Conservation (phyloP, 2,797 vertebrate genomes). For the Siniperca obscura region DNA sequence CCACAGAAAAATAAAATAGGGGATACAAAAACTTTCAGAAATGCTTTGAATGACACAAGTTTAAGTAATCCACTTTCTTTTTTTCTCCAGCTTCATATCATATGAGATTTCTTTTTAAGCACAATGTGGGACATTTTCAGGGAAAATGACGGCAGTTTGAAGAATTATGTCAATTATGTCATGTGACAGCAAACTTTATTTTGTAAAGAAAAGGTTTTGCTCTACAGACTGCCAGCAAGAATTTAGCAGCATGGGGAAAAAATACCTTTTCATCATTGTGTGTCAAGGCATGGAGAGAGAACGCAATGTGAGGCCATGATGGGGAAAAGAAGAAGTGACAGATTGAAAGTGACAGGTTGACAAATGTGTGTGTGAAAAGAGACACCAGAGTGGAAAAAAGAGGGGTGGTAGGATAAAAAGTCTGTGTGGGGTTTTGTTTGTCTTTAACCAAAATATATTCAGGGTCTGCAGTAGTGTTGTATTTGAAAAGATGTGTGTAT, state of each 20-base stretch:
- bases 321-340: conserved; percentile 79
- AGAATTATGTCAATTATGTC: background rate
- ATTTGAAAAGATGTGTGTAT: background rate
- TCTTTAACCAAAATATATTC: conserved; percentile 50
- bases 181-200: conserved; percentile 23
- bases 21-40: background rate
- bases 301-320: conserved; percentile 75
- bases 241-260: conserved; percentile 55
- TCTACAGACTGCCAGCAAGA: conserved; percentile 44
- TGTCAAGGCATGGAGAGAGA: conserved; percentile 76
- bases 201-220: conserved; percentile 34
- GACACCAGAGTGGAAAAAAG: conserved; percentile 62
- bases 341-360: conserved; percentile 86
- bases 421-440: conserved; percentile 53
- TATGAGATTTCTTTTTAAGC: background rate
- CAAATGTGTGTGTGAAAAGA: conserved; percentile 85
- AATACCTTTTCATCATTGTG: conserved; percentile 74
- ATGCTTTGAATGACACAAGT: background rate
- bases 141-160: conserved; percentile 12
- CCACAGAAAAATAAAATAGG: background rate
- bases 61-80: background rate
- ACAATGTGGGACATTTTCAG: background rate
- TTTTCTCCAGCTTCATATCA: background rate
- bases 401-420: conserved; percentile 67
- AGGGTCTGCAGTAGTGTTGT: conserved; percentile 1